A percentile compares a stretch with the other conserved stretches of the same genome.
Conservation (phyloP, 2,888 invertebrate species). For the Luperina testacea region DNA sequence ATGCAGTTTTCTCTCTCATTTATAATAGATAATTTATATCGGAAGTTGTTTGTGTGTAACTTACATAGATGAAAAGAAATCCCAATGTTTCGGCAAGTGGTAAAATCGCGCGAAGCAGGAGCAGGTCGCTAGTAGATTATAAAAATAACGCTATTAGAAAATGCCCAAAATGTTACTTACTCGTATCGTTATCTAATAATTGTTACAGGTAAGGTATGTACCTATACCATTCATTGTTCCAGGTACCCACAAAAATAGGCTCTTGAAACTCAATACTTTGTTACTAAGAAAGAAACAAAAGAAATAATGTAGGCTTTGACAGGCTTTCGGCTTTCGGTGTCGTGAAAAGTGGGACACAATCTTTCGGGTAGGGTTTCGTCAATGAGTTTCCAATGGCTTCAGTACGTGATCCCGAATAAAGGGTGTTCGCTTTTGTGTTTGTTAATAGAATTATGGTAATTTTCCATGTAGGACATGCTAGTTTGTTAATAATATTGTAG, state of each 20-base stretch:
- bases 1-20: no score
- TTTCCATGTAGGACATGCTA: conserved; percentile 8
- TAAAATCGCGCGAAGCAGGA: no score
- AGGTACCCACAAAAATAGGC: conserved; percentile 5
- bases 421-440: conserved; percentile 22
- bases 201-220: not conserved
- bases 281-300: conserved; percentile 53
- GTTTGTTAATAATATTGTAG: conserved; percentile 1
- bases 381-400: conserved; percentile 59
- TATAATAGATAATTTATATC: no score
- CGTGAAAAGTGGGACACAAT: conserved; percentile 45
- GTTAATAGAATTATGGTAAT: conserved; percentile 50
- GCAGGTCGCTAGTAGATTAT: no score
- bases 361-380: conserved; percentile 45
- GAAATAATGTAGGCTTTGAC: conserved; percentile 52
- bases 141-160: no score
- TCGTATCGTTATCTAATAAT: conserved; percentile 1
- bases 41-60: no score
- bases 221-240: not conserved
- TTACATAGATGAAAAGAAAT: no score
- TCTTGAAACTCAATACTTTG: conserved; percentile 21
- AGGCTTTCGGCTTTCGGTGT: conserved; percentile 26
- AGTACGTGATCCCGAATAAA: conserved; percentile 57
- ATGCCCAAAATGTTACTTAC: no score
- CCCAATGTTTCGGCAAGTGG: no score